Percentiles rank a stretch among this genome's conserved stretches.
Evolutionary conservation across 2,888 invertebrate genomes (phyloP).

Genomic region (Pilophorus perplexus): DNA sequence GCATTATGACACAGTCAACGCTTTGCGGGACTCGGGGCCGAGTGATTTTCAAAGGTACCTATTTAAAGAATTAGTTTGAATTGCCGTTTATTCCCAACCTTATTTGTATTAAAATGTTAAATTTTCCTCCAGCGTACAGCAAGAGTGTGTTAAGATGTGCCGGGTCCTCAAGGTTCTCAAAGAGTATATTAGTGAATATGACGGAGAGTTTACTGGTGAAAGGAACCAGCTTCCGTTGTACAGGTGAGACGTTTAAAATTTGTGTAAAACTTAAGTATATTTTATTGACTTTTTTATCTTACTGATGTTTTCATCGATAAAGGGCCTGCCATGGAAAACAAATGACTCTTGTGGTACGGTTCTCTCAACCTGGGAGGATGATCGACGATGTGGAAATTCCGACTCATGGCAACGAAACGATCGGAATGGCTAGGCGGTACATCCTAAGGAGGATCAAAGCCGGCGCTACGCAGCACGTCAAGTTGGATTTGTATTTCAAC

Average conservation of each 20-base stretch:
- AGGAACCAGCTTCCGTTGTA: constrained; percentile 84
- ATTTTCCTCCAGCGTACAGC: constrained; percentile 56
- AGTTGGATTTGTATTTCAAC: constrained; percentile 85
- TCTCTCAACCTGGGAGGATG: constrained; percentile 82
- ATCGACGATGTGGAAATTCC: constrained; percentile 85
- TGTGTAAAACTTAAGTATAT: not conserved
- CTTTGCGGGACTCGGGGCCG: constrained; percentile 51
- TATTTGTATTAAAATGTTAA: no score
- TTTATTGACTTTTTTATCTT: not conserved
- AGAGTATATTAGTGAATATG: constrained; percentile 94
- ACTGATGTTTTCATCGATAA: no score
- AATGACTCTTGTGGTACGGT: constrained; percentile 78
- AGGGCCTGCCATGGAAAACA: constrained; percentile 89
- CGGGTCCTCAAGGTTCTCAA: constrained; percentile 90
- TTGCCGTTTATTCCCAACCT: no score
- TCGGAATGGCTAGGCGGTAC: constrained; percentile 78
- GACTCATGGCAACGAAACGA: constrained; percentile 91
- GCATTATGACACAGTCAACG: constrained; percentile 78
- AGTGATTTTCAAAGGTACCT: constrained; percentile 44
- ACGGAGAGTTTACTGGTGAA: constrained; percentile 82
- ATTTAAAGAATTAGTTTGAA: no score
- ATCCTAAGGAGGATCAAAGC: constrained; percentile 65
- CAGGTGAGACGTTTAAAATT: constrained; percentile 56
- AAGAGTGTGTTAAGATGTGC: constrained; percentile 82
- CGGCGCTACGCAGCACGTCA: constrained; percentile 64